A percentile compares a stretch with the other conserved stretches of the same genome.
Conservation (phyloP, 2,888 invertebrate genomes). For the Diogma glabrata region DNA sequence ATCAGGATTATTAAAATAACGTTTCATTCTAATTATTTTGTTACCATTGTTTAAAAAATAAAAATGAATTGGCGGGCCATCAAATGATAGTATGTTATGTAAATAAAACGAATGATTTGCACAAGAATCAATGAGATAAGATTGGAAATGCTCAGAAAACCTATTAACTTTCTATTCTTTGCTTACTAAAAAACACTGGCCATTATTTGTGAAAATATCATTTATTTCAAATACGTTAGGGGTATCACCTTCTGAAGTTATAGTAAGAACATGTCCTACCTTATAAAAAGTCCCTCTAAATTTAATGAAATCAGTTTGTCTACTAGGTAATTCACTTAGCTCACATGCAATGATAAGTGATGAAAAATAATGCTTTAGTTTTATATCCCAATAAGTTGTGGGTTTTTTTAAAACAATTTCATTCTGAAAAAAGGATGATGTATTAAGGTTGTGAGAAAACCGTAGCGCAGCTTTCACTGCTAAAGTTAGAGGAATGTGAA, state of each 20-base stretch:
- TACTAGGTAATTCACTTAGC: neutral
- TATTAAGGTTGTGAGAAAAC: slow-evolving; percentile 1
- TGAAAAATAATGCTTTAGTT: neutral
- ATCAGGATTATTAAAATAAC: no score
- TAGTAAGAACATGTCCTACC: neutral
- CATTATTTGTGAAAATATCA: neutral
- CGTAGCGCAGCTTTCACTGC: slow-evolving; percentile 17
- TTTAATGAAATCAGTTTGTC: neutral
- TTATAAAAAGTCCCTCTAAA: neutral
- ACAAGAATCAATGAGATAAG: neutral
- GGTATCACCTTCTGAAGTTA: neutral
- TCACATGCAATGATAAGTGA: neutral
- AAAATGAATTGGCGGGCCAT: no score
- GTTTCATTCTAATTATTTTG: no score
- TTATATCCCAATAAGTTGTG: neutral
- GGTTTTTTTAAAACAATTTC: neutral
- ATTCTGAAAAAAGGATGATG: neutral
- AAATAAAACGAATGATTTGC: no score
- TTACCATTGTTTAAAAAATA: no score
- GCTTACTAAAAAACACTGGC: neutral
- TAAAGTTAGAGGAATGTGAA: slow-evolving; percentile 15
- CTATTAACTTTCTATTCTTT: neutral
- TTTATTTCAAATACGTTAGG: neutral
- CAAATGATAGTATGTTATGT: no score
- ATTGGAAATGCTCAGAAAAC: neutral